Evolutionary conservation across 2,797 vertebrate genomes (phyloP), one percentile per base, ranked within the genome.

Genomic region (Orestias chungarensis): DNA sequence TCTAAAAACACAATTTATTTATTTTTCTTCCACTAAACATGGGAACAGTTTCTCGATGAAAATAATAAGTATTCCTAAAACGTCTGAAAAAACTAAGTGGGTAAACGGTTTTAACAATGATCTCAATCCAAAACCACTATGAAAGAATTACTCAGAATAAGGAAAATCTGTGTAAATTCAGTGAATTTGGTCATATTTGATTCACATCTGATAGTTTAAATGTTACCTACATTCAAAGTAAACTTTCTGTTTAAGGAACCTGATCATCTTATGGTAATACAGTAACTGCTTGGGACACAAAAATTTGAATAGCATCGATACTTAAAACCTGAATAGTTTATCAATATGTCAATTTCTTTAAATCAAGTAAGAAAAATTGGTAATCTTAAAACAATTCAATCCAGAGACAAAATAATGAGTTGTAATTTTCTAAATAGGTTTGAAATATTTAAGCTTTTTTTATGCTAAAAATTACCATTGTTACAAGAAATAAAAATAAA

Each of bases 371-470:
- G 17, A 55, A 27, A 31, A 55, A 55, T 15, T 5, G 14, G 15
- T 44, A 17, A 66, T 42, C 70, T 40, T 52, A 62, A 84, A 85
- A 71, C 73, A 78, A 82, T 86, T 70, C 65, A 40, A 46, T 78
- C 64, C 47, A 46, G 64, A 68, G 70, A 50, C 70, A 50, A n/a
- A 71, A 73, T 43, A 68, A 73, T 79, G 77, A 84, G 81, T 71
- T 79, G 76, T 76, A 76, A n/a, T n/a, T n/a, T 59, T 67, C 43
- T 75, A 71, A 84, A 89, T 74, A 78, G 70, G 42, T 73, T 33
- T 59, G 18, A 31, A 0, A 31, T n/a, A 78, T 78, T 57, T 50
- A 14, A 44, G 31, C n/a, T 59, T 74, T 59, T 35, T 35, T 20
- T 6, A 7, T 20, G 18, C 29, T 59, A 3, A 59, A 14, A 33